Evolutionary conservation across 2,888 invertebrate species (phyloP).

Genomic region (Dolomedes plantarius): DNA sequence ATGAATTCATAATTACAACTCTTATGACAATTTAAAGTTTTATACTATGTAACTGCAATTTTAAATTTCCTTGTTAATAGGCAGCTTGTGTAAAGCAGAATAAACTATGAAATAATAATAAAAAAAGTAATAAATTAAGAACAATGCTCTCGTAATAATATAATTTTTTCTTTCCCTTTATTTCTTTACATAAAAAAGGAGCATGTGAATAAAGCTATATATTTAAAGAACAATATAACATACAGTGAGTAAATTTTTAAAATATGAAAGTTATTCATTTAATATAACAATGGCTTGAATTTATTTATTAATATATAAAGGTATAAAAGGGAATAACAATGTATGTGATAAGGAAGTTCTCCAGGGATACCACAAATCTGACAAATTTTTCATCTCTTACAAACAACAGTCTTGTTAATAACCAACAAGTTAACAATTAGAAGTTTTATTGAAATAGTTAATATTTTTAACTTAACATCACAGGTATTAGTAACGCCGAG

Average conservation of each 20-base stretch:
- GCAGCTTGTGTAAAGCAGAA: too few relatives aligned
- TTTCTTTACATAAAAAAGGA: too few relatives aligned
- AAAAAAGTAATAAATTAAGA: too few relatives aligned
- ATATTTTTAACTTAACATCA: not conserved
- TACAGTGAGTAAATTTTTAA: not conserved
- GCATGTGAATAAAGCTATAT: too few relatives aligned
- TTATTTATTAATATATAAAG: not conserved
- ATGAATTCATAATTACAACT: too few relatives aligned
- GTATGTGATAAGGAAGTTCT: not conserved
- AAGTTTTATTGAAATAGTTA: not conserved
- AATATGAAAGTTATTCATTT: not conserved
- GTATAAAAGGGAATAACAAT: not conserved
- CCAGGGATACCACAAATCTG: not conserved
- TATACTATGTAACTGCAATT: too few relatives aligned
- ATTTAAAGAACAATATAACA: not conserved
- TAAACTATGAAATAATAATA: too few relatives aligned
- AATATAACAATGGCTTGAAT: not conserved
- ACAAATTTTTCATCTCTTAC: not conserved
- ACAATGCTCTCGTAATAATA: too few relatives aligned
- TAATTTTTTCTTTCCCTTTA: too few relatives aligned
- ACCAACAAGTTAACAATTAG: not conserved
- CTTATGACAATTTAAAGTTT: too few relatives aligned
- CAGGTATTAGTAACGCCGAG: not conserved
- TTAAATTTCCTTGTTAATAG: too few relatives aligned
- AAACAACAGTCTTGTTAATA: not conserved